Evolutionary conservation across 2,797 vertebrate species (phyloP).

Genomic region (Scleropages formosus): DNA sequence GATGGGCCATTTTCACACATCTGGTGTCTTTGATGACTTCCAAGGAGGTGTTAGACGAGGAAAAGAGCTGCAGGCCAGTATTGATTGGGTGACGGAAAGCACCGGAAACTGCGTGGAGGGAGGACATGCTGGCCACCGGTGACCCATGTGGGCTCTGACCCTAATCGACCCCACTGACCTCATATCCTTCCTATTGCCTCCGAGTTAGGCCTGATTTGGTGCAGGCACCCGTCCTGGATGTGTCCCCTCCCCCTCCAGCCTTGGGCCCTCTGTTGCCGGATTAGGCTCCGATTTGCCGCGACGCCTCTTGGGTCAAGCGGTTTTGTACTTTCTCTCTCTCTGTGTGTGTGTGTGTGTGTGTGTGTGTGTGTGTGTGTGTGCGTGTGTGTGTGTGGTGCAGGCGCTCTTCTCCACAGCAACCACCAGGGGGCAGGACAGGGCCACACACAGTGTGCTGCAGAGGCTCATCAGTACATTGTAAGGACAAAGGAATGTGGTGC

Average conservation of each 20-base stretch:
- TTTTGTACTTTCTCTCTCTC: no score
- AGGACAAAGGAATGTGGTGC: background rate
- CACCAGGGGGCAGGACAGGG: slow-evolving; percentile 15
- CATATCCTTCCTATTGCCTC: no score
- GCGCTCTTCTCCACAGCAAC: slow-evolving; percentile 11
- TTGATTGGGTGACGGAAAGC: background rate
- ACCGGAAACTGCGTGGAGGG: no score
- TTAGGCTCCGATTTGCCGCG: no score
- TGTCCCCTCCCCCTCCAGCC: no score
- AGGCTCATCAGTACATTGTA: background rate
- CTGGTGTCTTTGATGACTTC: background rate
- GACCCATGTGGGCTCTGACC: no score
- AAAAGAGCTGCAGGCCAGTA: background rate
- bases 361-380: no score
- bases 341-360: no score
- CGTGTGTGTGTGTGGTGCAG: no score
- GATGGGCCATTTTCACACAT: background rate
- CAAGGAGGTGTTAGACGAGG: background rate
- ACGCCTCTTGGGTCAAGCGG: no score
- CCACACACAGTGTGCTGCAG: background rate
- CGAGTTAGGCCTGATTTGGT: background rate
- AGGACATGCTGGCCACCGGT: background rate
- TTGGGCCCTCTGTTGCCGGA: no score
- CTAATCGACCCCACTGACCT: background rate
- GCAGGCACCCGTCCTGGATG: slow-evolving; percentile 33